Evolutionary conservation across 2,888 invertebrate species (phyloP).

Genomic region (Tortricodes alternella): DNA sequence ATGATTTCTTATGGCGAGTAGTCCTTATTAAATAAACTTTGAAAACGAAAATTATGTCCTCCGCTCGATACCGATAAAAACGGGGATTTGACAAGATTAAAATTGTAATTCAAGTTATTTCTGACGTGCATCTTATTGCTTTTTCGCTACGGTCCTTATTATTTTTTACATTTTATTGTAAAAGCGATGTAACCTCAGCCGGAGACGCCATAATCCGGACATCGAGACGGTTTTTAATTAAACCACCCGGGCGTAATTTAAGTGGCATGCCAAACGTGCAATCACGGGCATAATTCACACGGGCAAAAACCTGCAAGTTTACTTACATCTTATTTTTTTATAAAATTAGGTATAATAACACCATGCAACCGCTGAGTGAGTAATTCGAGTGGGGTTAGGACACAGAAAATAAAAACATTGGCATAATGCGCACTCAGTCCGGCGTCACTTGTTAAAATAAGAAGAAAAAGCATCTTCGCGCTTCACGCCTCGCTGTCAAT

Average conservation of each 20-base stretch:
- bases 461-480: constrained; percentile 60
- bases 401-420: constrained; percentile 44
- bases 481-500: constrained; percentile 65
- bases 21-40: constrained; percentile 78
- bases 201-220: constrained; percentile 54
- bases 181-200: constrained; percentile 47
- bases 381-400: constrained; percentile 37
- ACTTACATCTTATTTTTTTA: constrained; percentile 27
- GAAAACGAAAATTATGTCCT: constrained; percentile 75
- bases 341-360: constrained; percentile 32
- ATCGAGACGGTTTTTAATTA: constrained; percentile 44
- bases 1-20: constrained; percentile 74
- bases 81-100: constrained; percentile 81
- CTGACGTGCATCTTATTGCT: constrained; percentile 78
- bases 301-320: constrained; percentile 28
- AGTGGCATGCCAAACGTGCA: constrained; percentile 36
- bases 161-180: constrained; percentile 49
- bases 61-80: constrained; percentile 74
- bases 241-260: constrained; percentile 33
- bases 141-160: constrained; percentile 66
- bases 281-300: constrained; percentile 35
- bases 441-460: constrained; percentile 56
- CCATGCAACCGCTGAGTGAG: constrained; percentile 33
- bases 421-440: constrained; percentile 51
- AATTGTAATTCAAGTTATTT: constrained; percentile 80